A percentile compares a stretch with the other conserved stretches of the same genome.
These are phyloP conservation scores for Umimayanthus kanabou DNA, from an alignment of 92 coral and sea anemone species.

Conservation along the genomic window DNA sequence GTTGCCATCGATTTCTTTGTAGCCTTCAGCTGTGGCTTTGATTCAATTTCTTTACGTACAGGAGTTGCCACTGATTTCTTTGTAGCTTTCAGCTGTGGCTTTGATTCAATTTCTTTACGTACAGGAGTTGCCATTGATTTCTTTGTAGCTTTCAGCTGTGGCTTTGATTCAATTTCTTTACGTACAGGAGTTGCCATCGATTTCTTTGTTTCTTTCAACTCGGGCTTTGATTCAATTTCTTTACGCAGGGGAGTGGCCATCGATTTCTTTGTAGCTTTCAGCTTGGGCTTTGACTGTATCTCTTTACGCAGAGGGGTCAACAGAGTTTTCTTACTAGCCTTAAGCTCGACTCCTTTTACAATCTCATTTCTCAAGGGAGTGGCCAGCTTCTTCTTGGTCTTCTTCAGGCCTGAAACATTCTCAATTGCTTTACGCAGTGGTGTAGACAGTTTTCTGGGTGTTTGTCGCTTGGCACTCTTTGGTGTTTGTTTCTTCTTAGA, in stretches of 20 bases:
- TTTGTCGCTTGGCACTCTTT: conserved; percentile 31
- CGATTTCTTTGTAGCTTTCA: conserved; percentile 62
- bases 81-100: conserved; percentile 37
- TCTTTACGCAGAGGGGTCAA: conserved; percentile 53
- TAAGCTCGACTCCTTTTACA: conserved; percentile 48
- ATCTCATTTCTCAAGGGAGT: conserved; percentile 69
- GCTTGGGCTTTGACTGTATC: conserved; percentile 35
- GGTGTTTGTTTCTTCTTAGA: conserved; percentile 36
- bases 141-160: conserved; percentile 53
- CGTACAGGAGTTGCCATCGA: conserved; percentile 53
- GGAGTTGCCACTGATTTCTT: conserved; percentile 61
- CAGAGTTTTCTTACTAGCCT: conserved; percentile 32
- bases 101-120: conserved; percentile 51
- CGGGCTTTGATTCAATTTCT: conserved; percentile 58
- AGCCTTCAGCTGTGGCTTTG: conserved; percentile 45
- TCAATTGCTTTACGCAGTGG: conserved; percentile 47
- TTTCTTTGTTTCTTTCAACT: conserved; percentile 64
- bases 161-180: conserved; percentile 58
- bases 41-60: conserved; percentile 54
- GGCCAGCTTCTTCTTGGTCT: conserved; percentile 52
- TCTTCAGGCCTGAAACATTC: conserved; percentile 35
- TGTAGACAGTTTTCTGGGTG: conserved; percentile 46
- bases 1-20: conserved; percentile 66
- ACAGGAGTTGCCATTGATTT: conserved; percentile 53
- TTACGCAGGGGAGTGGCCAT: conserved; percentile 62